Evolutionary conservation across 2,113 vertebrate genomes (phyloP), one percentile per base, ranked within the genome.

Genomic region (Gopherus flavomarginatus): DNA sequence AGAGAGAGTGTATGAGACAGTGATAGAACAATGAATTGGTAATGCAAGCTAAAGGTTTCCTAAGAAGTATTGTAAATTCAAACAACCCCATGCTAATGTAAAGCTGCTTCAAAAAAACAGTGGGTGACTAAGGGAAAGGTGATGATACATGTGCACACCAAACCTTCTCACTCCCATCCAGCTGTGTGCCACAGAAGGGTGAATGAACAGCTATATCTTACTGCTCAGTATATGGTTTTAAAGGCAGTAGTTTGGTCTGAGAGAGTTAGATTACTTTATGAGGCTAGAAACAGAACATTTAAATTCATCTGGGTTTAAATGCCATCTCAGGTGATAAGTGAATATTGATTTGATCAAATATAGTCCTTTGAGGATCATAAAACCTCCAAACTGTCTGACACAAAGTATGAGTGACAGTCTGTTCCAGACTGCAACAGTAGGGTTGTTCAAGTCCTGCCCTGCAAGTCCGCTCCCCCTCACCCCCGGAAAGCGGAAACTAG

Each of bases 311-410:
- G 79, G 29, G 85, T 90, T 90, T 88, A 95, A 94, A 96, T 83
- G 89, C 88, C 84, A 31, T 59, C 89, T 95, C 54, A 87, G 31
- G 78, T 90, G 89, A 95, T 57, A 97, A 96, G 95, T 94, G 81
- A 96, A 90, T 92, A 94, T 96, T 86, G 87, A 90, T 95, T 93
- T 95, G 85, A 90, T 94, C 87, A 94, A 94, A 88, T 29, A 3
- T n/a, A 90, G 0, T 5, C 87, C 86, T 93, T 59, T 86, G 90
- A 91, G 89, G 78, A 88, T 81, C 85, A 91, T 85, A 94, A 93
- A 96, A 91, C 79, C 87, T 90, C 13, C 53, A 57, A 42, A 82
- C 42, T 94, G 90, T 72, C 8, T 81, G 62, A 77, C 53, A 96
- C 85, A 86, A 81, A 85, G 65, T 12, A 89, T 75, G 89, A 35